Base-by-base conservation (phyloP, 2,113 vertebrate genomes). In the Ochotona curzoniae region DNA sequence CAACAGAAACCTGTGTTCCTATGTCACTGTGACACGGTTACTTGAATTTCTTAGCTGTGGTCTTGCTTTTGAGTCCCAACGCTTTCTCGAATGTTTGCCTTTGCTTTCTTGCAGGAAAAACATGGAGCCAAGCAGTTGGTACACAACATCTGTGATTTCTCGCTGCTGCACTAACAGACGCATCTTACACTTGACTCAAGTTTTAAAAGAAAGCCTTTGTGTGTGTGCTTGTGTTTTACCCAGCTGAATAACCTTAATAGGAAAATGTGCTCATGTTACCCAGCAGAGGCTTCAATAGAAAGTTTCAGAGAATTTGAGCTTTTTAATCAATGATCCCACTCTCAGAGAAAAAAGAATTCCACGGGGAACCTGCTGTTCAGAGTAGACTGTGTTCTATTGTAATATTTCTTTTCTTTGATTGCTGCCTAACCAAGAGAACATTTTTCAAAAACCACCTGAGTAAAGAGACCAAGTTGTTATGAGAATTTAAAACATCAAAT, bases 271-370 rank as follows among this genome's bases (percentile, higher is more conserved):
- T 97, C 87, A 89, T 64, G 83, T 96, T 97, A 96, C 93, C 93
- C 73, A 63, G 20, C 26, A 74, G 8, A 78, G 86, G 67, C 81
- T 83, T 94, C 75, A 86, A 38, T 26, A 95, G 83, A 94, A 96
- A 93, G 91, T 89, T 90, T 89, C 89, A 70, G 95, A 96, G 85
- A 95, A 97, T 70, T 57, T 91, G 94, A 97, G 92, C 93, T 89
- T 93, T 96, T 95, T 93, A 96, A 94, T 97, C 96, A 96, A 95
- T 93, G 93, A 93, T 89, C 91, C 92, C 91, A 54, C 30, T 92
- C 35, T 94, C 71, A 92, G 92, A 96, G 89, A 92, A 89, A 38
- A 57, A 90, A 44, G 38, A 96, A 96, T 94, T 93, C 95, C 91
- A n/a, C 2, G n/a, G 90, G 92, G 90, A 96, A 79, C 84, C 26